Percentiles rank a stretch among this genome's conserved stretches.
Conservation (phyloP, 2,888 invertebrate species). For the Hetaerina titia region DNA sequence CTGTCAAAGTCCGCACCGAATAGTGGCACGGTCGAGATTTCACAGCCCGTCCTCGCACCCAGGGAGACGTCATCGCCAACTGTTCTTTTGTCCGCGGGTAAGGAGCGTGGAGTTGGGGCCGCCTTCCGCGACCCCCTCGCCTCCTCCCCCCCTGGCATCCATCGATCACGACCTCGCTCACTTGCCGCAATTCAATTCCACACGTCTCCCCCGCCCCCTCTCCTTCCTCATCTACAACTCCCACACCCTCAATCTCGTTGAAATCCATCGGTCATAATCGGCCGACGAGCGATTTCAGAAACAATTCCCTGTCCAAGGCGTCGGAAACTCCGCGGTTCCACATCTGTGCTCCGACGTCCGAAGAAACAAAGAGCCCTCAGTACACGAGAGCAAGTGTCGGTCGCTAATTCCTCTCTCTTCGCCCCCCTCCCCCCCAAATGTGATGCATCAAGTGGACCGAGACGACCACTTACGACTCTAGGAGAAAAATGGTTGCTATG, state of each 20-base stretch:
- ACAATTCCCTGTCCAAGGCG: neutral
- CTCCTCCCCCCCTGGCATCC: neutral
- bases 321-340: neutral
- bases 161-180: neutral
- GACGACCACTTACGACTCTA: neutral
- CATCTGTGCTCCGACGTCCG: neutral
- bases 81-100: neutral
- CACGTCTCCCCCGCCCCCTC: no score
- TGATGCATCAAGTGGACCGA: neutral
- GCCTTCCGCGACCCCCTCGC: no score
- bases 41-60: neutral
- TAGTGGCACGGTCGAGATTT: neutral
- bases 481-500: neutral
- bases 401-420: neutral
- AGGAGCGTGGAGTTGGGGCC: neutral
- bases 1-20: neutral
- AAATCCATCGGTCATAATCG: constrained; percentile 12
- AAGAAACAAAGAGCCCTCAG: neutral
- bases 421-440: neutral
- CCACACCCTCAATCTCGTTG: no score
- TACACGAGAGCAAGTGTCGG: neutral
- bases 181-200: neutral
- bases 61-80: constrained; percentile 9
- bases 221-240: no score
- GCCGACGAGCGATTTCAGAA: neutral